Percentiles rank a stretch among this genome's conserved stretches.
These are phyloP conservation scores for Pseudocheirus occidentalis DNA, from an alignment of 2,797 vertebrate species.

Conservation along the genomic window DNA sequence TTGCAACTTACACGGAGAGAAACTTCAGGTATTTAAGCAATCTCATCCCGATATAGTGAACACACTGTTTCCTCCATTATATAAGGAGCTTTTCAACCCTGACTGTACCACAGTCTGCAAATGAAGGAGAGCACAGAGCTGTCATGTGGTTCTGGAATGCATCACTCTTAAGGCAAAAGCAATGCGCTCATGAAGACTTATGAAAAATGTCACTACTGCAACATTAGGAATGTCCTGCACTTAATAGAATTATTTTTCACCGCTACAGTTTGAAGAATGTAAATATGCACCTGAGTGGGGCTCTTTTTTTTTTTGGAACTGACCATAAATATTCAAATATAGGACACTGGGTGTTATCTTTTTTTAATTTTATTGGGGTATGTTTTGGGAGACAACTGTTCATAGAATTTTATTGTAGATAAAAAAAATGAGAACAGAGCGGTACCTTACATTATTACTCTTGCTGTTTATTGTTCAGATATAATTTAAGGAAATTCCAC, in stretches of 20 bases:
- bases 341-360: conserved; percentile 89
- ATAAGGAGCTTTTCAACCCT: conserved; percentile 99
- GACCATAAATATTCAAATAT: conserved; percentile 97
- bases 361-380: conserved; percentile 87
- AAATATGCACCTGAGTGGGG: conserved; percentile 94
- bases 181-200: conserved; percentile 88
- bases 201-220: conserved; percentile 89
- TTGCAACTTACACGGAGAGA: conserved; percentile 98
- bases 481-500: conserved; percentile 97
- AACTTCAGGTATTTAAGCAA: conserved; percentile 99
- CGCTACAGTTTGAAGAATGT: conserved; percentile 99
- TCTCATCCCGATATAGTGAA: conserved; percentile 98
- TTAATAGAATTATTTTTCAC: conserved; percentile 97
- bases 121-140: conserved; percentile 88
- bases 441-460: conserved; percentile 97
- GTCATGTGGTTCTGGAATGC: conserved; percentile 84
- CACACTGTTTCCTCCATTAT: conserved; percentile 97
- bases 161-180: conserved; percentile 86
- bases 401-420: conserved; percentile 97
- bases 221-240: conserved; percentile 99
- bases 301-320: conserved; percentile 89
- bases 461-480: conserved; percentile 95
- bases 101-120: conserved; percentile 96
- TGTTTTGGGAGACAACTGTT: conserved; percentile 87
- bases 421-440: conserved; percentile 91